phyloP scores from a whole-genome alignment of 2,113 vertebrate species.

The Bungarus multicinctus region DNA sequence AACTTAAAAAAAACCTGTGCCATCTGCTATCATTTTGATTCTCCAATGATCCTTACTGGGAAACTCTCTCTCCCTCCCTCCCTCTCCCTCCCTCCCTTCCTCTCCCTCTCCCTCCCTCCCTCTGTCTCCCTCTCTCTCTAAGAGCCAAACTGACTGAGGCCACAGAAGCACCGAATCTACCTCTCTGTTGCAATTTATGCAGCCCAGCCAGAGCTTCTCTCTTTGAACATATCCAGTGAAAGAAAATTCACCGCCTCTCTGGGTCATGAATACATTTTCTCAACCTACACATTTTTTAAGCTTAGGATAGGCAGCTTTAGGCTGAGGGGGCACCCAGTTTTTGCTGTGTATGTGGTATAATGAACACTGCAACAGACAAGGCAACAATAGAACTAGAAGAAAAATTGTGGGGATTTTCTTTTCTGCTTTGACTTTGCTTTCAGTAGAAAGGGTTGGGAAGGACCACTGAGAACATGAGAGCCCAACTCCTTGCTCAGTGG shows the following conservation, averaged over 20 bases:
- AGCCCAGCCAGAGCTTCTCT: neutral
- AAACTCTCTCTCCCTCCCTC: fast-evolving
- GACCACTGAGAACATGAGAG: neutral
- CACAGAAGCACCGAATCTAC: neutral
- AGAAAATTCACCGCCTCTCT: neutral
- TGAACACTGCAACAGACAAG: neutral
- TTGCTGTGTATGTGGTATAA: neutral
- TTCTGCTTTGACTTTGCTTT: neutral
- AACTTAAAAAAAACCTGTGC: neutral
- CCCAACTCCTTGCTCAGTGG: neutral
- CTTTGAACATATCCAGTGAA: neutral
- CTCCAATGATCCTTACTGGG: neutral
- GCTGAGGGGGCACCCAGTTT: neutral
- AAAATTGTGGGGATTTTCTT: neutral
- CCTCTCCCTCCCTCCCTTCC: fast-evolving
- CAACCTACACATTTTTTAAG: neutral
- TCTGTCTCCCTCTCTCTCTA: too few species aligned
- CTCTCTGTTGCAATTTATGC: neutral
- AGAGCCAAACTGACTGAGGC: neutral
- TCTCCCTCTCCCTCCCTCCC: too few species aligned
- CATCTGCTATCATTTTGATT: neutral
- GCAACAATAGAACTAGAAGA: neutral
- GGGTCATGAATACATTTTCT: neutral
- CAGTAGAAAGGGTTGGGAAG: neutral
- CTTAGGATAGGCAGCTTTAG: neutral